Conservation (phyloP, 2,888 invertebrate species). For the Standfussiana lucernea region DNA sequence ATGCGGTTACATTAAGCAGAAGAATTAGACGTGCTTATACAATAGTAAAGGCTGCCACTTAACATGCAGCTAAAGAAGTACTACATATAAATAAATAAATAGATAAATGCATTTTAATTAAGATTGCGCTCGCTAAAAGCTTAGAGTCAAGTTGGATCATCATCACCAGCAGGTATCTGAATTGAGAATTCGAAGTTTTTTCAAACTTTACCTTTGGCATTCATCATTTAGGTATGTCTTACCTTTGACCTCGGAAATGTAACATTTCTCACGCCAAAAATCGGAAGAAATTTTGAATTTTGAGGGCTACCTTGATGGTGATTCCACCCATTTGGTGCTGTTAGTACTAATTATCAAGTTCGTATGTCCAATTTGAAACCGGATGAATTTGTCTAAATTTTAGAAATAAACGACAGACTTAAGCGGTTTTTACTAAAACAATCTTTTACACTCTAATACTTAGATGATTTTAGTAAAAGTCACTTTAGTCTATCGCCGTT, state of each 20-base stretch:
- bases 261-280: background rate
- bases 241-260: background rate
- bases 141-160: slow-evolving; percentile 31
- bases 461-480: slow-evolving; percentile 59
- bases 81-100: slow-evolving; percentile 14
- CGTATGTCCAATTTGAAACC: background rate
- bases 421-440: too few relatives aligned
- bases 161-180: background rate
- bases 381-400: background rate
- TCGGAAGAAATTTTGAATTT: background rate
- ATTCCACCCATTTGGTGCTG: background rate
- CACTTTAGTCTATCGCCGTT: slow-evolving; percentile 30
- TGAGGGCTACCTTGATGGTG: background rate
- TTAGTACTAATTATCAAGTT: background rate
- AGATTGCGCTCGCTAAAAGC: slow-evolving; percentile 42
- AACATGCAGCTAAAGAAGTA: slow-evolving; percentile 55
- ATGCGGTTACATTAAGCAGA: slow-evolving; percentile 85
- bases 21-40: slow-evolving; percentile 76
- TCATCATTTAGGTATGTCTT: background rate
- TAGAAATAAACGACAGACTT: too few relatives aligned
- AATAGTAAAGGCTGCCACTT: slow-evolving; percentile 54
- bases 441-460: too few relatives aligned
- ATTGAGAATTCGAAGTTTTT: background rate
- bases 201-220: background rate
- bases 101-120: slow-evolving; percentile 45